A percentile compares a stretch with the other conserved stretches of the same genome.
Conservation (phyloP, 1,140 invertebrate genomes). For the Calliopsis andreniformis region DNA sequence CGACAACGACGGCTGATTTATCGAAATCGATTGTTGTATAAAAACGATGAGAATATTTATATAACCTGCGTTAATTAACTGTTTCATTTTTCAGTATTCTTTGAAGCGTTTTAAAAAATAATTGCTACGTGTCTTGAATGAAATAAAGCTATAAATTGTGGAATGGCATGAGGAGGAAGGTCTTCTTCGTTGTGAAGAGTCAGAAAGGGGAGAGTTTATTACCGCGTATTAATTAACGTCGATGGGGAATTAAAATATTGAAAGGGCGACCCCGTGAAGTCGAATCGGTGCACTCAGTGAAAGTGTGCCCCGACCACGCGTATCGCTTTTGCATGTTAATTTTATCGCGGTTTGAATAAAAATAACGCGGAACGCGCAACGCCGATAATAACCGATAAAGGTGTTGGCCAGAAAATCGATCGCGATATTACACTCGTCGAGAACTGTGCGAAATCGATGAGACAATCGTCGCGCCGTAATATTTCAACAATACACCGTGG, state of each 20-base stretch:
- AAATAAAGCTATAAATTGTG: too few relatives aligned
- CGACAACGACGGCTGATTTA: too few relatives aligned
- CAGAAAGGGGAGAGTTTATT: not conserved
- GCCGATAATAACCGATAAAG: slow-evolving; percentile 52
- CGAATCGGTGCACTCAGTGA: not conserved
- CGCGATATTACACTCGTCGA: slow-evolving; percentile 2
- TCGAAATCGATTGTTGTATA: too few relatives aligned
- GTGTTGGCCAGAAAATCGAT: not conserved
- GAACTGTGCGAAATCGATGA: not conserved
- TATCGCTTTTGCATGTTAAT: slow-evolving; percentile 40
- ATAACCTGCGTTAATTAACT: too few relatives aligned
- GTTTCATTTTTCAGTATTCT: too few relatives aligned
- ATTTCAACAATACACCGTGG: not conserved
- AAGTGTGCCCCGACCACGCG: slow-evolving; percentile 13
- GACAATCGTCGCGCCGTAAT: not conserved
- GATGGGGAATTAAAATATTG: slow-evolving; percentile 12
- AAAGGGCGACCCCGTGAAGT: not conserved
- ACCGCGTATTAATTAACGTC: slow-evolving; percentile 3
- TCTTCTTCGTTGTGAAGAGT: too few relatives aligned
- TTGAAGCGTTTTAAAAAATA: too few relatives aligned
- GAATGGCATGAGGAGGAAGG: too few relatives aligned
- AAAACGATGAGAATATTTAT: too few relatives aligned
- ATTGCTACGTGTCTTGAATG: too few relatives aligned
- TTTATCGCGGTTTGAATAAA: slow-evolving; percentile 47
- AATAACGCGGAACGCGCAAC: slow-evolving; percentile 21